Base-by-base conservation (phyloP, 1,140 invertebrate genomes). In the Nebria ingens region DNA sequence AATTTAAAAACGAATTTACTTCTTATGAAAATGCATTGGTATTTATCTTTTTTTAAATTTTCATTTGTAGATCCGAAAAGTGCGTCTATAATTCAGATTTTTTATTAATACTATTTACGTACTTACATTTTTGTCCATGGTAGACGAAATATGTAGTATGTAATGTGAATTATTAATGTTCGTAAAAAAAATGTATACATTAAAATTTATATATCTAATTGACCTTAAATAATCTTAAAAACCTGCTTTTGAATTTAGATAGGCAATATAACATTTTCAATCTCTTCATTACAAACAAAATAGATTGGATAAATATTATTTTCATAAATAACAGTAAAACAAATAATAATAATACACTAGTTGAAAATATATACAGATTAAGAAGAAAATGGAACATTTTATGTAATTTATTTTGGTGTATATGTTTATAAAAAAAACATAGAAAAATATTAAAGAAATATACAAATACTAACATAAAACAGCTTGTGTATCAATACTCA, bases 401-500 rank as follows among this genome's bases (percentile, higher is more conserved):
- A 45, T 17, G 6, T 45, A 45, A 45, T 45, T 45, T 45, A 45
- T 45, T 45, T 45, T 45, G 40, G 15, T 45, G 40, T 45, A 45
- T 45, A 45, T 45, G 6, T 50, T 38, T 12, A 13, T 53, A 54
- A 19, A 53, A 17, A 34, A 53, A 52, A n/a, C n/a, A 38, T 53
- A 3, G n/a, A 42, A 40, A 2, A 49, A 19, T 54, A 55, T 6
- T 51, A 13, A 56, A 42, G 20, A 52, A 29, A 45, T 34, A 56
- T n/a, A 51, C 21, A 20, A 21, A 17, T 21, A 20, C 38, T 4
- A 52, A 19, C 21, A 29, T 40, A 1, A 12, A 29, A 3, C 52
- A 20, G 25, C 25, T 34, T 34, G 25, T 34, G 6, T 34, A 9
- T 34, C 25, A n/a, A 9, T 34, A 34, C 6, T 34, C n/a, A 34